Evolutionary conservation across 2,113 vertebrate species (phyloP), one percentile per base, ranked within the genome.

Genomic region (Alligator mississippiensis): DNA sequence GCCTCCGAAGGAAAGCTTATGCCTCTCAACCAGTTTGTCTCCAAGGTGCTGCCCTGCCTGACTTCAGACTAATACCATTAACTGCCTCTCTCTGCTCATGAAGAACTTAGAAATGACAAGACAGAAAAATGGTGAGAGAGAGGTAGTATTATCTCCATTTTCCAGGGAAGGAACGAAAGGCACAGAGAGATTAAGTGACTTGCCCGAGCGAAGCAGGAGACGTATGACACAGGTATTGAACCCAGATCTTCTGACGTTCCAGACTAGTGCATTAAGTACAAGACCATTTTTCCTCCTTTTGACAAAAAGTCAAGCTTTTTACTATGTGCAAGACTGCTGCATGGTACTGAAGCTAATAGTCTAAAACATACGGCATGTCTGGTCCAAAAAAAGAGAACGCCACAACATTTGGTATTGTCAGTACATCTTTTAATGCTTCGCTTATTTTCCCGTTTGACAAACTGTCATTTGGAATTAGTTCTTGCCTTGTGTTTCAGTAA

Each of bases 401-500:
- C 0, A 6, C 55, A 75, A 28, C 81, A n/a, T 77, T 87, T 84
- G 30, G 0, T 4, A 30, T 82, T 86, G 47, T 14, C 24, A 78
- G 14, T 59, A 2, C 34, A 16, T 59, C 62, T 93, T 60, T 34
- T 60, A 77, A 72, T 25, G 6, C 17, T 80, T 57, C 18, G 10
- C 8, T 80, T 62, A n/a, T 4, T 90, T 82, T 79, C 58, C 38
- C 63, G 75, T 68, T 84, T 93, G 61, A 80, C 70, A 80, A 90
- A 75, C 63, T 95, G 14, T 87, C 94, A 87, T 70, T 95, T 93
- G 54, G 74, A 96, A 94, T 93, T 95, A 81, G 11, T 54, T 96
- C 94, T 96, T 94, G 57, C 87, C 61, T 92, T 86, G 15, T 93
- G 94, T 97, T 96, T 94, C 68, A 88, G 87, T 94, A 95, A 96